Evolutionary conservation across 2,113 vertebrate genomes (phyloP), one percentile per base, ranked within the genome.

Genomic region (Picathartes gymnocephalus): DNA sequence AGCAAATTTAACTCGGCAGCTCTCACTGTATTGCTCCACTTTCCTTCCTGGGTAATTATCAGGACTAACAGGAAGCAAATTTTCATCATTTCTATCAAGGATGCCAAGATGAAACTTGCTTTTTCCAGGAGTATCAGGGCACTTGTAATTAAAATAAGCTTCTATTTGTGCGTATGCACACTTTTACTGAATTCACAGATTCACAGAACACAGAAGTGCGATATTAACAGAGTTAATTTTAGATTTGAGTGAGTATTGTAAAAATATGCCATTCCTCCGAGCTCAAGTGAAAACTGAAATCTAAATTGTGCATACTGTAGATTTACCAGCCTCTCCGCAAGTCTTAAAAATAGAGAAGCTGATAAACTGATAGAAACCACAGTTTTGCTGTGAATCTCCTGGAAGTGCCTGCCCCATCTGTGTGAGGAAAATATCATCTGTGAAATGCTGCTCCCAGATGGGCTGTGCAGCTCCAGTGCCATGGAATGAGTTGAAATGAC

Each of bases 41-140:
- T 92, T 72, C 39, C 70, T 95, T 89, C 74, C 64, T 72, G 86
- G 35, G 74, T 90, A 93, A 91, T 85, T 92, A 69, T 65, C 65
- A 66, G 65, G 78, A 79, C 86, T 86, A 93, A 90, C 56, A 90
- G 70, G 86, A 86, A 80, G 72, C 9, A 1, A 83, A 90, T 78
- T 93, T 86, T 84, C 60, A 92, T 86, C 40, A 56, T 86, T 92
- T 93, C 83, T 58, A 13, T 86, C 86, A 86, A 71, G 83, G 54
- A 73, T 88, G 35, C 42, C 58, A 12, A 54, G 58, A 70, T 73
- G 79, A 72, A 95, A 94, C 84, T 91, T 89, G 86, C 50, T 84
- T 93, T 82, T 79, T 56, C 45, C 78, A 57, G 70, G 65, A 93
- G 25, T 23, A 89, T 79, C 33, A 61, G 37, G 42, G n/a, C 24